Evolutionary conservation across 2,888 invertebrate species (phyloP), one percentile per base, ranked within the genome.

Genomic region (Metacarcinus magister): DNA sequence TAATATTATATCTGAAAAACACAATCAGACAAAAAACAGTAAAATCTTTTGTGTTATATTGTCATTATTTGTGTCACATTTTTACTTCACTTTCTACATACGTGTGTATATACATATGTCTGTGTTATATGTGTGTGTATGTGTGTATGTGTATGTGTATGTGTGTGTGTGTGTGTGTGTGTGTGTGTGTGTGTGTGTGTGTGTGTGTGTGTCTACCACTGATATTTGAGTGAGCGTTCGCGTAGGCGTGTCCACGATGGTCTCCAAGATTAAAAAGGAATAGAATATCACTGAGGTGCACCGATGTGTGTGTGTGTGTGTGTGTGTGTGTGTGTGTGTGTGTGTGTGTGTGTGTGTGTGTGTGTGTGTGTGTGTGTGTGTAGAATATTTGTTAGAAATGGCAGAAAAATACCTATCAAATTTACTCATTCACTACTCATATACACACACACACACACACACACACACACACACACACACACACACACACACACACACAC

Each of bases 371-470:
- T 28, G n/a, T 43, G 39, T 93, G 4, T 43, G 4, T 39, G 28
- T 32, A 43, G 32, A 39, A 39, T 67, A 39, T 39, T 39, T 39
- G 32, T 1, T 13, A 28, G 13, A 60, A 46, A 44, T 44, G 28
- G 19, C 39, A 93, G 23, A 23, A 23, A 60, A 23, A 60, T 5
- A 60, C 23, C 19, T 60, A 23, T 60, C 23, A 23, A 60, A 23
- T 60, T 8, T 5, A 60, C 60, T 60, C 2, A 43, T 13, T 60
- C 39, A 8, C 10, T n/a, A 67, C 93, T 32, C 60, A 93, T 43
- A 93, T 75, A 93, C 43, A 75, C 93, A 67, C 92, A 92, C n/a
- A 92, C 92, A 43, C 92, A 92, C 46, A 92, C 39, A 46, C 32
- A 92, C 54, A 44, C 46, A 92, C 46, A 60, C 48, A 92, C 46